Evolutionary conservation across 2,888 invertebrate species (phyloP).

Genomic region (Brachyptera putata): DNA sequence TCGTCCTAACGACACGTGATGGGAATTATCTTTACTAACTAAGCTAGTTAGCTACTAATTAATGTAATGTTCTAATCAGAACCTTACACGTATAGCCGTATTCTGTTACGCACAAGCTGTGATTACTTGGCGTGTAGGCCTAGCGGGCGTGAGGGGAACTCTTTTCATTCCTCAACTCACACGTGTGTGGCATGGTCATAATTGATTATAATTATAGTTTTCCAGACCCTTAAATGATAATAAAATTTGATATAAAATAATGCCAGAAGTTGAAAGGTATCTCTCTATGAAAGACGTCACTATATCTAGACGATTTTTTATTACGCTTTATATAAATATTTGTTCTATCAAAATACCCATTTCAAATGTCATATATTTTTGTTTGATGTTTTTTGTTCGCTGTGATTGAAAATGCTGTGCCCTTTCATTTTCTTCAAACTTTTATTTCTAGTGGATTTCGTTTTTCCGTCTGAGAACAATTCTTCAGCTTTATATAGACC

Average conservation of each 20-base stretch:
- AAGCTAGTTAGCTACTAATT: constrained; percentile 5
- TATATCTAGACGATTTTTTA: too few relatives aligned
- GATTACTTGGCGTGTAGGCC: neutral
- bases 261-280: too few relatives aligned
- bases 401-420: constrained; percentile 3
- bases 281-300: too few relatives aligned
- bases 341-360: too few relatives aligned
- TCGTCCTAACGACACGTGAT: neutral
- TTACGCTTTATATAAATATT: too few relatives aligned
- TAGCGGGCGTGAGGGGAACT: too few relatives aligned
- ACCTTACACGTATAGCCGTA: too few relatives aligned
- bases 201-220: too few relatives aligned
- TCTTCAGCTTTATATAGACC: neutral
- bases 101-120: neutral
- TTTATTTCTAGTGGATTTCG: neutral
- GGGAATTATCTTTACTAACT: neutral
- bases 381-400: neutral
- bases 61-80: constrained; percentile 9
- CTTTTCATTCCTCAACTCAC: too few relatives aligned
- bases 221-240: too few relatives aligned
- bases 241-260: too few relatives aligned
- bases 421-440: neutral
- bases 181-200: too few relatives aligned
- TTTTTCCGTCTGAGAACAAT: neutral
- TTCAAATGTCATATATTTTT: neutral